Evolutionary conservation across 1,140 invertebrate species (phyloP), one percentile per base, ranked within the genome.

Genomic region (Heliconius nattereri): DNA sequence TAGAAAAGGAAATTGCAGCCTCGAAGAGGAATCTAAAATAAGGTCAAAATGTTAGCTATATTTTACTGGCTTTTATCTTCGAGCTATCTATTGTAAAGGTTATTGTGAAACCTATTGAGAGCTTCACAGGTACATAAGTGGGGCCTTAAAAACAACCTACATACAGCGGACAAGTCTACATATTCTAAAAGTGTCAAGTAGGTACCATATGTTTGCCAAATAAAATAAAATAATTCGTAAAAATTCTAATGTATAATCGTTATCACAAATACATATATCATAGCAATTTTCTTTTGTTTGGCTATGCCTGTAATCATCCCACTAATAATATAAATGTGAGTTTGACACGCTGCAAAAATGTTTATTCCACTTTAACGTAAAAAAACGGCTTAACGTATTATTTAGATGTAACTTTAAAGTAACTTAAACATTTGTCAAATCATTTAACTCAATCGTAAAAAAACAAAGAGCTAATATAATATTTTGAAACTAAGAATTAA

Each of bases 1-100:
- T 87, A 92, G 85, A 91, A 92, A 90, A 89, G 91, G 92, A 94
- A 94, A 94, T 92, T 94, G 92, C 92, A 92, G 87, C 87, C 91
- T 92, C 90, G 83, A 81, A 84, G 85, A 89, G 85, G 85, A 92
- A 92, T 88, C 86, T 91, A 90, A 89, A 94, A 94, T 92, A 90
- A 91, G 91, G 92, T 90, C 91, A 92, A 93, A 93, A 88, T 89
- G 88, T 92, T 91, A 87, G 85, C 86, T 88, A 87, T 88, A 84
- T 87, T 86, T 84, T 83, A 81, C 80, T 83, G 83, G 80, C 82
- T 90, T 89, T 87, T 85, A 85, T 84, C 81, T 86, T 79, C 66
- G 70, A 75, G 78, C 82, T 83, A 85, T 83, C 83, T 82, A 85
- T 85, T 87, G 84, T 85, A 83, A 76, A 75, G 82, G 80, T 85